These are phyloP conservation scores for Pristiophorus japonicus DNA, from an alignment of 2,113 vertebrate genomes.

Conservation along the genomic window DNA sequence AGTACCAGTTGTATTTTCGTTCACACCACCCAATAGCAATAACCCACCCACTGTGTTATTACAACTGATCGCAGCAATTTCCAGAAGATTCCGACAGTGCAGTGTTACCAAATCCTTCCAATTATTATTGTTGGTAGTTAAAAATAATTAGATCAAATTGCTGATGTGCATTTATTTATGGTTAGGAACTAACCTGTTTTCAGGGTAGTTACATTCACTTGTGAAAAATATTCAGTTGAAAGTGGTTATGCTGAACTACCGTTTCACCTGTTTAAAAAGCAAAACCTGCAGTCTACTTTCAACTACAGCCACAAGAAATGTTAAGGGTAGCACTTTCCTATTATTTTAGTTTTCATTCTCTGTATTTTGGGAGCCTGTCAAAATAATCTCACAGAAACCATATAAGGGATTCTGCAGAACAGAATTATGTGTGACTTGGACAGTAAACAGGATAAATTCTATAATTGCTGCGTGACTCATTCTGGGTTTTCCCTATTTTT, in stretches of 20 bases:
- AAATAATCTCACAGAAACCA: slow-evolving; percentile 7
- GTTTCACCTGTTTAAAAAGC: neutral
- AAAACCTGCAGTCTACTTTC: neutral
- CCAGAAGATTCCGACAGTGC: slow-evolving; percentile 3
- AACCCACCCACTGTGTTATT: slow-evolving; percentile 19
- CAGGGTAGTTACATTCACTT: neutral
- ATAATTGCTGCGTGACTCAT: neutral
- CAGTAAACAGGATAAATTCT: slow-evolving; percentile 20
- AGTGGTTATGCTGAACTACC: neutral
- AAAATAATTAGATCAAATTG: neutral
- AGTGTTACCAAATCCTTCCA: neutral
- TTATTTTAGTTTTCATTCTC: slow-evolving; percentile 22
- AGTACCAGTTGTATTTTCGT: neutral
- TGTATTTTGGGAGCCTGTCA: neutral
- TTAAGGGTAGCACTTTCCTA: neutral
- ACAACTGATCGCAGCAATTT: slow-evolving; percentile 13
- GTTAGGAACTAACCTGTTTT: slow-evolving; percentile 11
- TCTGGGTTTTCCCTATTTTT: neutral
- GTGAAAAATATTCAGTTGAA: neutral
- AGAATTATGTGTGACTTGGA: slow-evolving; percentile 15
- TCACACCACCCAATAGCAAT: neutral
- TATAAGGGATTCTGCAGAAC: slow-evolving; percentile 3
- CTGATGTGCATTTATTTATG: neutral
- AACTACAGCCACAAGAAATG: neutral
- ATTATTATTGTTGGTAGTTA: slow-evolving; percentile 24